Base-by-base conservation (phyloP, 2,113 vertebrate species). In the Lagopus muta region DNA sequence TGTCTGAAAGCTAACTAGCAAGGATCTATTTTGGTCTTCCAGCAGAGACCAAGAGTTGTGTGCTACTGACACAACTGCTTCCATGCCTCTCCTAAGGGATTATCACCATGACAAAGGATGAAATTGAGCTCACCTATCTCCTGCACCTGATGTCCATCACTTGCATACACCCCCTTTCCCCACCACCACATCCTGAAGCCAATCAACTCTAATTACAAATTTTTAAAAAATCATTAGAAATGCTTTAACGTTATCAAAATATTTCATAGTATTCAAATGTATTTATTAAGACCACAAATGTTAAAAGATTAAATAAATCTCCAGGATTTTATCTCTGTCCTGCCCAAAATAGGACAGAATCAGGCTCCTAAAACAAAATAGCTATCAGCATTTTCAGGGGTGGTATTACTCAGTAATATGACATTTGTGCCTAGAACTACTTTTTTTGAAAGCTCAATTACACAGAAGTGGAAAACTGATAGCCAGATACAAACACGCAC, bases 371-470 rank as follows among this genome's bases (percentile, higher is more conserved):
- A 66, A 88, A 32, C 3, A 66, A 3, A 67, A 21, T 4, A 55
- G 45, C 22, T 57, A 60, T 8, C 52, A 64, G 58, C 24, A 36
- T 74, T 93, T 92, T 55, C 17, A 90, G 42, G 47, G 4, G 2
- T 36, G 18, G 20, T 16, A 55, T 40, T 64, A 84, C 50, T 45
- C 74, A 48, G 13, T 20, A 47, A 76, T 11, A 30, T 3, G 30
- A 64, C 8, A 2, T 27, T 52, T 81, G 27, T 83, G 42, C 61
- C 66, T 85, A 52, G 30, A 93, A 69, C 47, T 71, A 43, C 20
- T 36, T 13, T 45, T 76, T 82, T 86, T 86, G 60, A 91, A 93
- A 75, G 61, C 20, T 79, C 20, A 48, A 36, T 84, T 86, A 19
- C 66, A 5, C 2, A 82, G 8, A 71, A 88, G 43, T 6, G 2